Base-by-base conservation (phyloP, 2,888 invertebrate genomes). In the Agrochola macilenta region DNA sequence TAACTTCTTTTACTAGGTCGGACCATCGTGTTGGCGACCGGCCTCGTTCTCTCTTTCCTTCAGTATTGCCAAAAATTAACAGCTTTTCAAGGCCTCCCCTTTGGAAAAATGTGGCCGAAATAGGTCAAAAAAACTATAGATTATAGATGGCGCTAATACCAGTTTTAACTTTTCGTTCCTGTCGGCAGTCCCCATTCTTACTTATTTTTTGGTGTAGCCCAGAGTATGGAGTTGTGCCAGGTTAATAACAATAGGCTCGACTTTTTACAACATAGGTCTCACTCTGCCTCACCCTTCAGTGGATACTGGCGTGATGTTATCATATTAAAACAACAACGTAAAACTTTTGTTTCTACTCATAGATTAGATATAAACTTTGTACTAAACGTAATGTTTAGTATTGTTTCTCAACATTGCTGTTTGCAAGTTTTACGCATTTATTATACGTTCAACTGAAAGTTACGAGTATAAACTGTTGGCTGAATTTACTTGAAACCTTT, bases 301-400 rank as follows among this genome's bases (percentile, higher is more conserved):
- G n/a, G n/a, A n/a, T n/a, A n/a, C n/a, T n/a, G n/a, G n/a, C n/a
- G n/a, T n/a, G n/a, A n/a, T n/a, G n/a, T n/a, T n/a, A n/a, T n/a
- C n/a, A n/a, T n/a, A 46, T 65, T 8, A 65, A 65, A 65, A 73
- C 58, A 73, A 81, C 30, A 60, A 73, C 65, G 46, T 60, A 54
- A 66, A 74, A 79, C n/a, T 60, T 72, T 46, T 52, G 20, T 65
- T 64, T 52, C n/a, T n/a, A n/a, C n/a, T n/a, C n/a, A n/a, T n/a
- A n/a, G n/a, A n/a, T 7, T 20, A 26, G 35, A 57, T 14, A 64
- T n/a, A 57, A 80, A 65, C 5, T 58, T 71, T 35, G n/a, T n/a
- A n/a, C n/a, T 43, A 20, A 52, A 54, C 43, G 12, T 78, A 12
- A 72, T 58, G 30, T 58, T 73, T 65, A 65, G 30, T 23, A 72